phyloP scores from a whole-genome alignment of 1,140 invertebrate species.

The Hyphantria cunea region DNA sequence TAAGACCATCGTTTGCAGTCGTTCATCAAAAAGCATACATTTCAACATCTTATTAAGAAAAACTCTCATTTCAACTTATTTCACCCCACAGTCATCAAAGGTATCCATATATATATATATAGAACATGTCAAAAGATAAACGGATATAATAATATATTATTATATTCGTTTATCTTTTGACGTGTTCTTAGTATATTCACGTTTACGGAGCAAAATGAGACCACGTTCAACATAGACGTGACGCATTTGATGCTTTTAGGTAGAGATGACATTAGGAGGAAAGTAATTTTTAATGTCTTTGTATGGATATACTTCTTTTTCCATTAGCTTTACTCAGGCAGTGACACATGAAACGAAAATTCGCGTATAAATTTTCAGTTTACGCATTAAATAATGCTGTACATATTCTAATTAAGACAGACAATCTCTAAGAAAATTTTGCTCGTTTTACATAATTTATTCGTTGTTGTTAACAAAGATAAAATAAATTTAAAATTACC shows the following conservation, averaged over 20 bases:
- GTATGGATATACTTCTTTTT: background rate
- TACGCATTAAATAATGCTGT: too few species aligned
- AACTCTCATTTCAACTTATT: slow-evolving; percentile 7
- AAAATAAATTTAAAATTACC: too few species aligned
- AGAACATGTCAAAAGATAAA: too few species aligned
- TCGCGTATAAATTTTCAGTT: too few species aligned
- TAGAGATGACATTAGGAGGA: slow-evolving; percentile 5
- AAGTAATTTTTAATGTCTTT: slow-evolving; percentile 12
- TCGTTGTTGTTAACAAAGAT: too few species aligned
- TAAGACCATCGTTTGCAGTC: background rate
- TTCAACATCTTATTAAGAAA: background rate
- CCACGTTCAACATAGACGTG: slow-evolving; percentile 1
- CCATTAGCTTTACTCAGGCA: background rate
- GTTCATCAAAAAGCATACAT: background rate
- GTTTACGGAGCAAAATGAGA: background rate
- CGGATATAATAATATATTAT: too few species aligned
- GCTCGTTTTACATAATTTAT: too few species aligned
- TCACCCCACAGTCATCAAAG: slow-evolving; percentile 4
- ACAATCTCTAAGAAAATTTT: too few species aligned
- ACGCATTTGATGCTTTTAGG: slow-evolving; percentile 9
- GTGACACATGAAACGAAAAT: too few species aligned
- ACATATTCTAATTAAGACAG: too few species aligned
- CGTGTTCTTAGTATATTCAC: slow-evolving; percentile 1
- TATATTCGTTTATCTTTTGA: slow-evolving; percentile 1
- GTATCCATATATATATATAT: background rate